Conservation (phyloP, 1,140 invertebrate species). For the Apis mellifera region Amel_HAv3.1 CM009944.2:10355501-10356000, state of each 20-base stretch:
- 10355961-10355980: no score
- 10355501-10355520: slow-evolving; percentile 65
- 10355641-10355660: no score
- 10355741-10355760: neutral
- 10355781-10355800: slow-evolving; percentile 17
- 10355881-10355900: neutral
- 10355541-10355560: slow-evolving; percentile 68
- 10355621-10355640: slow-evolving; percentile 37
- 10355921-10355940: neutral
- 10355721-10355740: neutral
- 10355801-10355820: slow-evolving; percentile 33
- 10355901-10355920: slow-evolving; percentile 22
- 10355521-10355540: slow-evolving; percentile 64
- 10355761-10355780: neutral
- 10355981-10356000: no score
- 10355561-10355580: slow-evolving; percentile 70
- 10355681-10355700: no score
- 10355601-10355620: slow-evolving; percentile 50
- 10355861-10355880: neutral
- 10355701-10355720: no score
- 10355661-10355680: no score
- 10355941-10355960: no score
- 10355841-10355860: neutral
- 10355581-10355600: slow-evolving; percentile 60
- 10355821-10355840: slow-evolving; percentile 11